These are phyloP conservation scores for Pantherophis vulpinus DNA, from an alignment of 2,797 vertebrate species.

Conservation along the genomic window DNA sequence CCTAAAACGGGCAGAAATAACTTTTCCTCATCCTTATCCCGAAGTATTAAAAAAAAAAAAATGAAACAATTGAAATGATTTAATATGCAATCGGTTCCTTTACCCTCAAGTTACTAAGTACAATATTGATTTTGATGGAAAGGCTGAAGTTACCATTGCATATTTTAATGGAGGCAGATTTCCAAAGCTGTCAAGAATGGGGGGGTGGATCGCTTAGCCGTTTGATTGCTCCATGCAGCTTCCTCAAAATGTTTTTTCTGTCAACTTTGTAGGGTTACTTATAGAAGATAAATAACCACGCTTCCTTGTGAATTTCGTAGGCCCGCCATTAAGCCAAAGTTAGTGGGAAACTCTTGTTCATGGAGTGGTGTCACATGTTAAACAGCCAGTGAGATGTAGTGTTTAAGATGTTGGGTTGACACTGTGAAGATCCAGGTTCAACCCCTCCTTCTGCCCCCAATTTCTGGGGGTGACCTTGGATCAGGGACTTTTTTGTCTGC, in stretches of 20 bases:
- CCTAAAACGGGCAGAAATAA: slow-evolving; percentile 4
- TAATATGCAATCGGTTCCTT: slow-evolving; percentile 17
- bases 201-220: background rate
- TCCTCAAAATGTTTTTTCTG: background rate
- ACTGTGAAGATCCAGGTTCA: background rate
- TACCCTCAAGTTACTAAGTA: background rate
- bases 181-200: background rate
- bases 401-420: background rate
- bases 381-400: background rate
- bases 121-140: slow-evolving; percentile 11
- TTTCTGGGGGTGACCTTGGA: background rate
- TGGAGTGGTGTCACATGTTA: background rate
- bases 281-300: background rate
- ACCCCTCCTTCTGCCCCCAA: background rate
- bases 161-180: background rate
- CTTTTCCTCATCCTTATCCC: slow-evolving; percentile 20
- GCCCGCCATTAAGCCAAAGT: background rate
- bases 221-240: background rate
- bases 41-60: slow-evolving; percentile 10
- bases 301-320: too few relatives aligned
- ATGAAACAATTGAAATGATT: background rate
- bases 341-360: background rate
- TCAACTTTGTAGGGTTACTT: background rate
- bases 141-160: slow-evolving; percentile 32
- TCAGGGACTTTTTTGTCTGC: background rate